Evolutionary conservation across 2,888 invertebrate genomes (phyloP), one percentile per base, ranked within the genome.

Genomic region (Cerastoderma edule): DNA sequence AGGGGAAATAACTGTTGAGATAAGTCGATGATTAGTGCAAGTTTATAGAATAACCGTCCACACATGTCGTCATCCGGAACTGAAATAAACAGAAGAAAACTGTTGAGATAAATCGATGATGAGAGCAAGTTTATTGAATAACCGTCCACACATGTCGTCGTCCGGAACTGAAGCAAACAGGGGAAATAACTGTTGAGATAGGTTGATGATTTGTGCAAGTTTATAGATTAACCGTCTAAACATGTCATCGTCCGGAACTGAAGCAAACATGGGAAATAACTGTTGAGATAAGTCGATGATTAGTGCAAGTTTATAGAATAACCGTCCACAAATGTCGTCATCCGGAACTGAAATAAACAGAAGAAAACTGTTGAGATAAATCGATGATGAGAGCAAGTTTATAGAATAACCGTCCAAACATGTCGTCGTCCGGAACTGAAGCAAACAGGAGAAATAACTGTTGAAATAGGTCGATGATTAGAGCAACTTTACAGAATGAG

Each of bases 81-180:
- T n/a, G n/a, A n/a, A n/a, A n/a, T n/a, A n/a, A n/a, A n/a, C n/a
- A n/a, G n/a, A n/a, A n/a, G n/a, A n/a, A n/a, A n/a, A n/a, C n/a
- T n/a, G n/a, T n/a, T n/a, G n/a, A n/a, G n/a, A n/a, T n/a, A n/a
- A n/a, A n/a, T n/a, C n/a, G n/a, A n/a, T n/a, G n/a, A n/a, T n/a
- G 90, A 80, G 10, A 93, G 93, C 22, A 89, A n/a, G 0, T 88
- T 10, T 67, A 93, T 90, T 13, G 92, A 83, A 4, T 92, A 67
- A 10, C 83, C 83, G 82, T 93, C 93, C 28, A 85, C 48, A 27
- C 88, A 83, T n/a, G 89, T 88, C 3, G 93, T 90, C 80, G 89
- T 92, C 1, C 89, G 88, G 76, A 93, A 92, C 93, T 93, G 86
- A n/a, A n/a, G n/a, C n/a, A n/a, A n/a, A n/a, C 19, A 54, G 48